These are phyloP conservation scores for Phyllostomus hastatus DNA, from an alignment of 2,113 vertebrate genomes.

Conservation along the genomic window DNA sequence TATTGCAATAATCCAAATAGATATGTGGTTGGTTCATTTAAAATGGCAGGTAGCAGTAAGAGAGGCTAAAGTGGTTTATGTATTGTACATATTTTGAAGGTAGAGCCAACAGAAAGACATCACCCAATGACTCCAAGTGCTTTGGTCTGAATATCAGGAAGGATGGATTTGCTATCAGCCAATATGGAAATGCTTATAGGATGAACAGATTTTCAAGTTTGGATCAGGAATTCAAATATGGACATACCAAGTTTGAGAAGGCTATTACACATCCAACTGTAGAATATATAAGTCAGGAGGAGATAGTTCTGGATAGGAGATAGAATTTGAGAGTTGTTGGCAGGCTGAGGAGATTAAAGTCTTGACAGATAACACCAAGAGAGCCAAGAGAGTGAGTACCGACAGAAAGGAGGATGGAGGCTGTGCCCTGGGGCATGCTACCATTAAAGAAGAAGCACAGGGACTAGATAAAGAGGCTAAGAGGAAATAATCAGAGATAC, in stretches of 20 bases:
- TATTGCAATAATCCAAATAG: neutral
- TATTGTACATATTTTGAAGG: neutral
- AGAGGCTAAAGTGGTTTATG: neutral
- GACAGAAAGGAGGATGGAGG: neutral
- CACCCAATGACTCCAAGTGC: neutral
- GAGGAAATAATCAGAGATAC: neutral
- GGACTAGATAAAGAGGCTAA: neutral
- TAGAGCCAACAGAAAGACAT: neutral
- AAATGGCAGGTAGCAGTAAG: neutral
- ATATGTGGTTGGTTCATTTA: neutral
- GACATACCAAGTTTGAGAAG: constrained; percentile 8
- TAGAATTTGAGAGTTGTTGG: neutral
- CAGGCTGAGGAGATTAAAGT: neutral
- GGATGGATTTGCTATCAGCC: neutral
- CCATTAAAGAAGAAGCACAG: neutral
- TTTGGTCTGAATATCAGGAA: neutral
- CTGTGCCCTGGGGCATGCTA: too few relatives aligned
- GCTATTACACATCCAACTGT: neutral
- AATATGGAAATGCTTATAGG: neutral
- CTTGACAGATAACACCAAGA: neutral
- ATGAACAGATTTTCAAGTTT: neutral
- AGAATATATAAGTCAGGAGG: neutral
- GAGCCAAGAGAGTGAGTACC: neutral
- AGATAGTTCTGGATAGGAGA: neutral
- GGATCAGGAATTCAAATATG: neutral